Base-by-base conservation (phyloP, 2,888 invertebrate species). In the Aspidiotus rigidus region DNA sequence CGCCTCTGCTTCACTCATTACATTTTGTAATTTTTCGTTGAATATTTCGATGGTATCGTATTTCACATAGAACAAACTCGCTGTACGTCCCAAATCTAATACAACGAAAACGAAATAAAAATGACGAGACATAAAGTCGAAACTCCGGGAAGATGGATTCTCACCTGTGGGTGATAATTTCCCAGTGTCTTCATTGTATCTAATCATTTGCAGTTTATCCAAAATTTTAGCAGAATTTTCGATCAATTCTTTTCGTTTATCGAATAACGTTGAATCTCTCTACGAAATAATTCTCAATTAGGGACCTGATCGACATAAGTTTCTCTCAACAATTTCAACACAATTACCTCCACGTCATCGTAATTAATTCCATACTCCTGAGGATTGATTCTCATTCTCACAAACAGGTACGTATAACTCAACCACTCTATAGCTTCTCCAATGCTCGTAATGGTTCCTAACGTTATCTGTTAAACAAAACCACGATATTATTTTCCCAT, bases 371-470 rank as follows among this genome's bases (percentile, higher is more conserved):
- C 88, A 77, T 92, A 92, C 1, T 82, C 85, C 71, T 85, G 81
- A 6, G 95, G 95, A 82, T 99, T 99, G 67, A 89, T 86, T 72
- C 88, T 84, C 89, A 98, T 96, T 74, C 99, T 83, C 7, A 96
- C 92, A 78, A 88, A 95, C 41, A 99, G 81, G 77, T 99, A 98
- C 0, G 98, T 97, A 77, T 98, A 99, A 75, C 93, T 93, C 40
- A 99, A 80, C 99, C 99, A 99, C 77, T 93, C 89, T 0, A 98
- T 91, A 0, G 96, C 99, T 79, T 99, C 99, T 71, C 90, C 89
- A 7, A 98, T 84, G 75, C 92, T 98, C 0, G 92, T 88, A 41
- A 99, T 94, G 1, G 96, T 98, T n/a, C 99, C 98, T 15, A 97
- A 81, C 0, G 93, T 87, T 64, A 95, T 85, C 88, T 90, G 77